Percentiles rank a stretch among this genome's conserved stretches.
Evolutionary conservation across 2,888 invertebrate species (phyloP).

Genomic region (Matsumyia berberina): DNA sequence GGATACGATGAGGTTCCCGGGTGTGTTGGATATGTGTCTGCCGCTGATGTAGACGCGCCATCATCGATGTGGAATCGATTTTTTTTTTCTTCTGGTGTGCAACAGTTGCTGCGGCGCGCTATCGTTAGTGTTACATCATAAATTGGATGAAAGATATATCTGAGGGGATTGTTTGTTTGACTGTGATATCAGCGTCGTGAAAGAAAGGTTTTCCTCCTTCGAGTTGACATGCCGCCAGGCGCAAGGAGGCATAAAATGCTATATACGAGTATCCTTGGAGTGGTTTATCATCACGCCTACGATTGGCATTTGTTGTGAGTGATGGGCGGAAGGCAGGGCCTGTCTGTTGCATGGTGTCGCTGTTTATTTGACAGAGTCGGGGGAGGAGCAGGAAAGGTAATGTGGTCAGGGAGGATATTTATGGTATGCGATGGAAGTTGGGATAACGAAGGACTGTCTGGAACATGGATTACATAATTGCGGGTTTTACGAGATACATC

Average conservation of each 20-base stretch:
- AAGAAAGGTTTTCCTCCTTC: conserved; percentile 39
- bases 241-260: conserved; percentile 22
- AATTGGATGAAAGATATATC: conserved; percentile 58
- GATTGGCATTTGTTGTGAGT: conserved; percentile 26
- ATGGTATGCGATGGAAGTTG: conserved; percentile 30
- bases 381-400: background rate
- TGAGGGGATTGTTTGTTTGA: conserved; percentile 23
- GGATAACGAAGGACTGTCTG: background rate
- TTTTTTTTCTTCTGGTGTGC: conserved; percentile 43
- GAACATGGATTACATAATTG: background rate
- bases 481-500: background rate
- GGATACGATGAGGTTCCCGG: conserved; percentile 24
- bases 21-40: background rate
- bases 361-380: conserved; percentile 52
- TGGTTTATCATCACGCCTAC: conserved; percentile 69
- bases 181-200: conserved; percentile 41
- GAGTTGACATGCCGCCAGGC: conserved; percentile 38
- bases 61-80: conserved; percentile 45
- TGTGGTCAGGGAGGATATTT: conserved; percentile 23
- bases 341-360: conserved; percentile 8
- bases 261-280: conserved; percentile 58
- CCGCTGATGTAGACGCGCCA: conserved; percentile 32
- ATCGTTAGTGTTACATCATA: conserved; percentile 73
- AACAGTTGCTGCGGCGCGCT: conserved; percentile 59
- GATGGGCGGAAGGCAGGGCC: conserved; percentile 48